Percentiles rank a stretch among this genome's conserved stretches.
Conservation (phyloP, 2,113 vertebrate genomes). For the Callopanchax toddi region DNA sequence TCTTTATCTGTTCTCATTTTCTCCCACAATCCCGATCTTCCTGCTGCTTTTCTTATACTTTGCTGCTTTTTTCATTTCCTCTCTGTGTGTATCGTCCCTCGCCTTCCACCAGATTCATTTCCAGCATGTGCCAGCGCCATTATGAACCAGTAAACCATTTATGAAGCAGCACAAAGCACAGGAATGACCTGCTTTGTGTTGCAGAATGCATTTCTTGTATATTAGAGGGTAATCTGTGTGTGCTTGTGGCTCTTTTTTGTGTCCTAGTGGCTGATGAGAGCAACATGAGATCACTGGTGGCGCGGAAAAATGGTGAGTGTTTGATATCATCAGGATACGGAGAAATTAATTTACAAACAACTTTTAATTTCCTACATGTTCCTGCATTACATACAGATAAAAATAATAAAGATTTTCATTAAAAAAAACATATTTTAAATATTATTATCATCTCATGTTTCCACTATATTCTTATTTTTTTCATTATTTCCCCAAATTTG, state of each 20-base stretch:
- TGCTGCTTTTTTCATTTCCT: constrained; percentile 62
- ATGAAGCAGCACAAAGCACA: constrained; percentile 8
- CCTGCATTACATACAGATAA: background rate
- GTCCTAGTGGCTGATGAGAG: constrained; percentile 89
- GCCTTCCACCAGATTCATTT: constrained; percentile 29
- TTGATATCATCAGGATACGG: background rate
- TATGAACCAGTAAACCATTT: constrained; percentile 22
- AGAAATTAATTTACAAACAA: no score
- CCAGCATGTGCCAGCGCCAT: constrained; percentile 9
- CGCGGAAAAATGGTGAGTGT: constrained; percentile 67
- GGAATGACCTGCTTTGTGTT: background rate
- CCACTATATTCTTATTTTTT: no score
- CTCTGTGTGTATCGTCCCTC: constrained; percentile 11
- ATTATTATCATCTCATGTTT: no score
- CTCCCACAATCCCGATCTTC: constrained; percentile 28
- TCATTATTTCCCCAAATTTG: no score
- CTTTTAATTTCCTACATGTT: constrained; percentile 7
- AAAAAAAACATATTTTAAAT: no score
- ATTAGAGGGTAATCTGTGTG: constrained; percentile 19
- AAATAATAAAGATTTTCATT: no score
- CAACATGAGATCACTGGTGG: constrained; percentile 82
- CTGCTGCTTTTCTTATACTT: constrained; percentile 30
- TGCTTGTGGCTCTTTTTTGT: constrained; percentile 8
- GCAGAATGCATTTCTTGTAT: background rate
- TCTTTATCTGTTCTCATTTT: constrained; percentile 46